Evolutionary conservation across 2,888 invertebrate genomes (phyloP), one percentile per base, ranked within the genome.

Genomic region (Luffia ferchaultella): DNA sequence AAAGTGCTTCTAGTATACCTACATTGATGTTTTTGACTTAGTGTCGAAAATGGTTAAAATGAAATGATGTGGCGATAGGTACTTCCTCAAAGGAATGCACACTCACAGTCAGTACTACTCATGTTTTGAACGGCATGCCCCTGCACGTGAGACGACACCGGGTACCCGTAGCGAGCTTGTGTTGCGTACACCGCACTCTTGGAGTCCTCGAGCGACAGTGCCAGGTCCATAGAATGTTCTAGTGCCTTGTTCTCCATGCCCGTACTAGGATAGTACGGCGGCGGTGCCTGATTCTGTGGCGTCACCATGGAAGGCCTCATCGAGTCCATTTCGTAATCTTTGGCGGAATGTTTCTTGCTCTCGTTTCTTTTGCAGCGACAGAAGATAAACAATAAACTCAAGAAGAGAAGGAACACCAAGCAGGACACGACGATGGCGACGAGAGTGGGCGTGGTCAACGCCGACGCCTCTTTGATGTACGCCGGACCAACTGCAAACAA

Each of bases 171-270:
- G 18, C 93, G 93, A 53, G 93, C 91, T 63, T 94, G 94, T 18
- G 91, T 89, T 5, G 91, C 92, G 70, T 93, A 94, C 48, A 93
- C 91, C 0, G 91, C 89, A 52, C 90, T 93, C 76, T 95, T 95
- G 5, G 93, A 91, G 65, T 95, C 95, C 62, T 95, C 95, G 77
- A 93, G 87, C 7, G 91, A 89, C 51, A 94, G 71, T 1, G 92
- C 92, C 60, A 94, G 85, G 65, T 96, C 96, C 87, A 95, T 88
- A 7, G 93, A 93, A 74, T 94, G 93, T 73, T 96, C 95, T 45
- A 96, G 78, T 20, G 95, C 96, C 76, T 96, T 96, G 73, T 96
- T 96, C 76, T 96, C 96, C 87, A 93, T 89, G 1, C 93, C 93
- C 46, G 92, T 67, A 50, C 76, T 50, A n/a, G 95, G 93, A 67